A percentile compares a stretch with the other conserved stretches of the same genome.
phyloP scores from a whole-genome alignment of 1,140 invertebrate genomes.

The Trichoplusia ni region DNA sequence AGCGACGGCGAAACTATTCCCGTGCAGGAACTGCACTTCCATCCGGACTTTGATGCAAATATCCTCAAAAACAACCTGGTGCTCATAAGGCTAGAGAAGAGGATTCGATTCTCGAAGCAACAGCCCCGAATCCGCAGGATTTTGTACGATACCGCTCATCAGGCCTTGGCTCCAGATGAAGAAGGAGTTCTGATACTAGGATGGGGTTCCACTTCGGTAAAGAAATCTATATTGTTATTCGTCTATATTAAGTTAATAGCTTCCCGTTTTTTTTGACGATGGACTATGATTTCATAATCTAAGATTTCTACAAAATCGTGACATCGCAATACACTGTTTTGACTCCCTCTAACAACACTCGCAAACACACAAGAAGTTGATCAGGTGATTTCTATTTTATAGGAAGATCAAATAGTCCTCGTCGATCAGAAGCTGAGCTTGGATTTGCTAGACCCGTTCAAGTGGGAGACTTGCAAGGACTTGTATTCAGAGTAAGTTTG shows the following conservation, averaged over 20 bases:
- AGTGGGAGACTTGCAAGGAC: background rate
- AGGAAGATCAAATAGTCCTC: background rate
- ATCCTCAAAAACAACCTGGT: slow-evolving; percentile 41
- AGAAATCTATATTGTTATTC: no score
- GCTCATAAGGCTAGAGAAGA: slow-evolving; percentile 22
- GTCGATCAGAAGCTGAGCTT: background rate
- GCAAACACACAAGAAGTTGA: background rate
- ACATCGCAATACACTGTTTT: no score
- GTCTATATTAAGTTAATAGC: no score
- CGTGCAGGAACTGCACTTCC: slow-evolving; percentile 29
- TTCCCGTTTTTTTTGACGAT: no score
- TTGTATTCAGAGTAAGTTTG: background rate
- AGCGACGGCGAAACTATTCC: slow-evolving; percentile 22
- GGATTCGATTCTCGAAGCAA: background rate
- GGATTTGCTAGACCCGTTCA: background rate
- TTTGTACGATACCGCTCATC: slow-evolving; percentile 5
- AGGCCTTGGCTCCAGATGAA: background rate
- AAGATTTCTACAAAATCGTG: no score
- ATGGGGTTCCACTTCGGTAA: slow-evolving; percentile 36
- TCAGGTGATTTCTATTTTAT: background rate
- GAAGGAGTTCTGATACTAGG: slow-evolving; percentile 25
- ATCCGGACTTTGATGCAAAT: slow-evolving; percentile 35
- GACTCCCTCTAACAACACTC: no score
- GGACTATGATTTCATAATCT: no score
- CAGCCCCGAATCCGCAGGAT: slow-evolving; percentile 34